Base-by-base conservation (phyloP, 2,113 vertebrate genomes). In the Alouatta palliata region DNA sequence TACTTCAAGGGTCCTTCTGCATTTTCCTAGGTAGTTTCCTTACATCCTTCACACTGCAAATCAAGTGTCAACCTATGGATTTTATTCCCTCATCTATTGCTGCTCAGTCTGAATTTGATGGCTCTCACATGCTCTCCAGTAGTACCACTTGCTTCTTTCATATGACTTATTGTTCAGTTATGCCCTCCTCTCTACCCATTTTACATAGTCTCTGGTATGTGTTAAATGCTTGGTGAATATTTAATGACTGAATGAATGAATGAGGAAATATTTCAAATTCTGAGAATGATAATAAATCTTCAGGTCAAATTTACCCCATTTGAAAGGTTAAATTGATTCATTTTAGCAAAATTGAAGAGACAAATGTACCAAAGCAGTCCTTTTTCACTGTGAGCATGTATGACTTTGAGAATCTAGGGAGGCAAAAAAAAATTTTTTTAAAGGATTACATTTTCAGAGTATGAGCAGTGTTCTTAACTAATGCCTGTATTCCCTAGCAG, bases 361-460 rank as follows among this genome's bases (percentile, higher is more conserved):
- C 20, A 79, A 32, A 70, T 79, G 30, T 87, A 70, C 21, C 37
- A 87, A 87, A 93, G 56, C 30, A 68, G 7, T 87, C 45, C 5
- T 77, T 43, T 83, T 93, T 86, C n/a, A 40, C 12, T 54, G 13
- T 77, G 27, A 77, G 13, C n/a, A 54, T 70, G 30, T 32, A 30
- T 87, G 73, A 56, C 16, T 30, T 93, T 86, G 86, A 80, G 73
- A 77, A 93, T 85, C 35, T 86, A 37, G 43, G 70, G 82, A 93
- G 40, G 70, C 21, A 56, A 87, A 87, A 87, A 83, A 61, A 45
- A 25, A 45, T 87, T 87, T 87, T 73, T 92, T 54, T n/a, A 56
- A 86, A 68, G 66, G n/a, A 43, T 43, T 68, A 79, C 45, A 68
- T 86, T 64, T 61, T 7, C 13, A 19, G 56, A 27, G 13, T 27